phyloP scores from a whole-genome alignment of 2,888 invertebrate genomes.

The Lottia gigantea region DNA sequence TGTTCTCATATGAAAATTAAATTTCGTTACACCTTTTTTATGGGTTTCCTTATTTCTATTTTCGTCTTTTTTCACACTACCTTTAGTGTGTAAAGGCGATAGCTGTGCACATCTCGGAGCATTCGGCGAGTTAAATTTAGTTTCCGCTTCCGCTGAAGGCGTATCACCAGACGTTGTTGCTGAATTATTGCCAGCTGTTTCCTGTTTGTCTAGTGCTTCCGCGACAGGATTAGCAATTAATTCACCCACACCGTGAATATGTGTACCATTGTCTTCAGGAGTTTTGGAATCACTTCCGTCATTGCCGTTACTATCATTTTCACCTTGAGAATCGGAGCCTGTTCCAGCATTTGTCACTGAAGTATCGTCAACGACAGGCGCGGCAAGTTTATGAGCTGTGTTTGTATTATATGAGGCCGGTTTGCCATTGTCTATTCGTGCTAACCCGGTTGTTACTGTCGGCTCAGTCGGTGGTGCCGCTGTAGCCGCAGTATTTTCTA shows the following conservation, averaged over 20 bases:
- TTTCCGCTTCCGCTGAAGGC: slow-evolving; percentile 71
- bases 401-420: slow-evolving; percentile 57
- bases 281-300: slow-evolving; percentile 42
- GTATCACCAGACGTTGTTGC: slow-evolving; percentile 75
- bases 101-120: slow-evolving; percentile 19
- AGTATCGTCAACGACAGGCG: slow-evolving; percentile 32
- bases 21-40: slow-evolving; percentile 63
- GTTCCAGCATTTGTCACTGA: slow-evolving; percentile 43
- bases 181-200: slow-evolving; percentile 20
- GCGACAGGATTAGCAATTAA: slow-evolving; percentile 90
- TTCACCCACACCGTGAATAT: slow-evolving; percentile 86
- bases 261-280: slow-evolving; percentile 31
- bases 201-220: slow-evolving; percentile 40
- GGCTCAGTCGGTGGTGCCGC: slow-evolving; percentile 45
- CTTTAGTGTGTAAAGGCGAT: slow-evolving; percentile 9
- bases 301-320: slow-evolving; percentile 52
- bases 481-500: slow-evolving; percentile 54
- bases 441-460: slow-evolving; percentile 54
- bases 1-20: slow-evolving; percentile 72
- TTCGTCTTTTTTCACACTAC: neutral
- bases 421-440: slow-evolving; percentile 57
- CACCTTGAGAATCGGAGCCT: slow-evolving; percentile 52
- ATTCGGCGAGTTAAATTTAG: slow-evolving; percentile 37
- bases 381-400: slow-evolving; percentile 36
- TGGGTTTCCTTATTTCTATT: slow-evolving; percentile 28